Base-by-base conservation (phyloP, 2,113 vertebrate genomes). In the Galemys pyrenaicus region DNA sequence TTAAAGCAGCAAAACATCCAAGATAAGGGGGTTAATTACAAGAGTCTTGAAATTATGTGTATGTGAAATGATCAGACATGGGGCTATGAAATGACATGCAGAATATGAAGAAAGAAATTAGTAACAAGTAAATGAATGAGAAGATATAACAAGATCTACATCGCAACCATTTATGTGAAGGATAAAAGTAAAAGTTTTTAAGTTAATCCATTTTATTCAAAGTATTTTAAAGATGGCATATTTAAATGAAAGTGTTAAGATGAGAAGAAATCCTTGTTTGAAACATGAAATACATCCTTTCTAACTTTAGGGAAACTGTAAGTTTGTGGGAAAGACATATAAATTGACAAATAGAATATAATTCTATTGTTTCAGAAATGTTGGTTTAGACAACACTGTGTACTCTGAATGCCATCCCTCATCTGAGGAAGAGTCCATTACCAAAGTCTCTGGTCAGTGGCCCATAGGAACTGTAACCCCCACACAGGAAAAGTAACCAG, bases 401-500 rank as follows among this genome's bases (percentile, higher is more conserved):
- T 19, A 41, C 6, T 5, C 1, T 26, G 11, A n/a, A 10, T 51
- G n/a, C 7, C 10, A 24, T 4, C 4, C 30, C 19, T 41, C 16
- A 35, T 9, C 5, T n/a, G 26, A 35, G 20, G 9, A 67, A 26
- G 3, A 8, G 9, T 85, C 2, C 26, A 8, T 9, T 44, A 28
- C 4, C 11, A 24, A 4, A 44, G 2, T 67, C 0, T 10, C 9
- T 74, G n/a, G 0, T 56, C 6, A 17, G 12, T 35, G 5, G 11
- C 3, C 13, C 11, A 71, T 1, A 26, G 9, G 2, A 28, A 22
- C 30, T 79, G 44, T 26, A 6, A 58, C 32, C 60, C 12, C 9
- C 24, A 62, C 28, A 30, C 28, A 62, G 60, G 17, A 30, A 1
- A 30, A 26, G 28, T 12, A 3, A 62, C 17, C 60, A 26, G 7